Conservation (phyloP, 2,113 vertebrate genomes). For the Bos taurus region DNA sequence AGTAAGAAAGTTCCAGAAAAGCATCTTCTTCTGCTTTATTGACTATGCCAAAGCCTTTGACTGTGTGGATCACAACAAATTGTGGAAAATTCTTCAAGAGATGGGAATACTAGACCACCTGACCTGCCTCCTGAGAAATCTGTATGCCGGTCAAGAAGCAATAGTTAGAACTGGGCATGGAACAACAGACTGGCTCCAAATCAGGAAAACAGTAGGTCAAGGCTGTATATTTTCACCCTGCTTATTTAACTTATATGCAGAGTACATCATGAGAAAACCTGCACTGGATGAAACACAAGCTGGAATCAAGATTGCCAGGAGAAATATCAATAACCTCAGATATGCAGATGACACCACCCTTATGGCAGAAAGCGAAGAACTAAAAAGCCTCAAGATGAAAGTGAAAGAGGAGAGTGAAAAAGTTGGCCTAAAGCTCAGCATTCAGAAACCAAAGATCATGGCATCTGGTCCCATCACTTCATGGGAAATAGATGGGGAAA, state of each 20-base stretch:
- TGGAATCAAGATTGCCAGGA: neutral
- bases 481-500: too few relatives aligned
- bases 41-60: neutral
- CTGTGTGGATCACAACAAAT: neutral
- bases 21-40: neutral
- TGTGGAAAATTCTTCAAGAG: neutral
- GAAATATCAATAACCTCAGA: neutral
- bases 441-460: too few relatives aligned
- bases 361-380: neutral
- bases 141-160: neutral
- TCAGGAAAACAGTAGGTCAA: neutral
- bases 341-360: neutral
- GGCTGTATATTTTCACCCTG: neutral
- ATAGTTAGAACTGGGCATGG: neutral
- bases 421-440: too few relatives aligned
- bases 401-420: too few relatives aligned
- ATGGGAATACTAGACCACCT: neutral
- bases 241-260: neutral
- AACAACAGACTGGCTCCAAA: neutral
- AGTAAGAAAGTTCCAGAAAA: neutral
- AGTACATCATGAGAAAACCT: neutral
- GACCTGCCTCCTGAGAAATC: neutral
- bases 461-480: too few relatives aligned
- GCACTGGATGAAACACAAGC: neutral
- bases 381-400: too few relatives aligned